Percentiles rank a stretch among this genome's conserved stretches.
These are phyloP conservation scores for Pocota personata DNA, from an alignment of 2,888 invertebrate species.

Conservation along the genomic window DNA sequence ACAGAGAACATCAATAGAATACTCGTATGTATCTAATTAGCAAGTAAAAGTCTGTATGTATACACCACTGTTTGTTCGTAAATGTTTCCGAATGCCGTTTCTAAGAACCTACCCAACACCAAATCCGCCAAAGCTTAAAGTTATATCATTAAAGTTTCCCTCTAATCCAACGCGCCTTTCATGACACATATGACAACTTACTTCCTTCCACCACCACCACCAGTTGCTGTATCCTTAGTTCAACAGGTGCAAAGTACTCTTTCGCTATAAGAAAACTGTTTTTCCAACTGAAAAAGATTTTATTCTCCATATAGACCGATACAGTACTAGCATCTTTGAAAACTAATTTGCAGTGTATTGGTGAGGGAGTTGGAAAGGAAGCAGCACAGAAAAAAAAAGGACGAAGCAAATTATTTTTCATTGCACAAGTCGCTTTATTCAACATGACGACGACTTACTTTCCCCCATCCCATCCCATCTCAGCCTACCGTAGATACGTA, in stretches of 20 bases:
- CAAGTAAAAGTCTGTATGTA: not conserved
- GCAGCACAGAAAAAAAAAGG: not conserved
- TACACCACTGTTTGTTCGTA: not conserved
- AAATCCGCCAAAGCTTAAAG: constrained; percentile 3
- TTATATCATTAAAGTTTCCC: constrained; percentile 20
- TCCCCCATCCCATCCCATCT: not conserved
- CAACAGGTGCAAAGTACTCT: constrained; percentile 48
- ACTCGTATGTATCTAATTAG: not conserved
- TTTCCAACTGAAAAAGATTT: not conserved
- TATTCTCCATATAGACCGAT: not conserved
- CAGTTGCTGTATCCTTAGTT: constrained; percentile 34
- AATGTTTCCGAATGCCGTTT: not conserved
- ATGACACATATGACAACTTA: not conserved
- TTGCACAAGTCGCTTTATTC: constrained; percentile 44
- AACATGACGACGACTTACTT: constrained; percentile 14
- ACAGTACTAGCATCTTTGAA: constrained; percentile 18
- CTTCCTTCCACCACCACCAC: constrained; percentile 11
- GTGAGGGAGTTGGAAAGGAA: not conserved
- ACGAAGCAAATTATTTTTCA: constrained; percentile 53
- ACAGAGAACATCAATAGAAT: not conserved
- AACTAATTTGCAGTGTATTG: constrained; percentile 36
- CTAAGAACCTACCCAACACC: not conserved
- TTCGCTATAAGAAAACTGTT: not conserved
- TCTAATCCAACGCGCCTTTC: not conserved
- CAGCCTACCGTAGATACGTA: not conserved